Conservation (phyloP, 1,140 invertebrate species). For the Lanistes nyassanus region DNA sequence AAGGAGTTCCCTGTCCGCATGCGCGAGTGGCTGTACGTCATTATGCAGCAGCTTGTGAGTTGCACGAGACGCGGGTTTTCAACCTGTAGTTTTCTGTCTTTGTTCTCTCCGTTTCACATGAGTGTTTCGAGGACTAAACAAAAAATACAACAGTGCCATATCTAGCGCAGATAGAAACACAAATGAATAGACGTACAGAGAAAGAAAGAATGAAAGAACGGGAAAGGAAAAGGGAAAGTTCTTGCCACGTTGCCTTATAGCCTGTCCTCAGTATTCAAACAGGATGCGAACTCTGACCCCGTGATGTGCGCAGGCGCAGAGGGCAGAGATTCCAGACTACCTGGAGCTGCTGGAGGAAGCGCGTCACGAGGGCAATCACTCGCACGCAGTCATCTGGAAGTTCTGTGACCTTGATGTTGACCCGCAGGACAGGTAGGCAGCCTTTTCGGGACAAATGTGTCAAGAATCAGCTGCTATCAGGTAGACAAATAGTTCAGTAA, state of each 20-base stretch:
- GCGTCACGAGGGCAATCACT: constrained; percentile 42
- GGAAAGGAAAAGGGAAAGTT: too few relatives aligned
- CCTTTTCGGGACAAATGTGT: too few relatives aligned
- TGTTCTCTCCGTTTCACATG: not conserved
- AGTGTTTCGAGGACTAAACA: too few relatives aligned
- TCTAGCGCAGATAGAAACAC: too few relatives aligned
- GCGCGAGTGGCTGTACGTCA: constrained; percentile 51
- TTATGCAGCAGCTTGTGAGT: constrained; percentile 58
- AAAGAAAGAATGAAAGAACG: too few relatives aligned
- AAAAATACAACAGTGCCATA: too few relatives aligned
- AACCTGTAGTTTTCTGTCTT: not conserved
- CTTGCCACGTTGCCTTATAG: too few relatives aligned
- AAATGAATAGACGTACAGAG: too few relatives aligned
- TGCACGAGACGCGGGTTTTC: not conserved
- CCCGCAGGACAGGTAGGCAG: constrained; percentile 57
- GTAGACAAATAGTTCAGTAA: too few relatives aligned
- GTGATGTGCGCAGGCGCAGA: constrained; percentile 27
- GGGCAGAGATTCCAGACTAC: constrained; percentile 47
- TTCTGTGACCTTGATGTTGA: constrained; percentile 59
- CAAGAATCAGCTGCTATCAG: too few relatives aligned
- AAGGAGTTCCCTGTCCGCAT: constrained; percentile 48
- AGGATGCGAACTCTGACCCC: too few relatives aligned
- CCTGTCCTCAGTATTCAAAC: too few relatives aligned
- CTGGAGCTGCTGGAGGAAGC: constrained; percentile 43
- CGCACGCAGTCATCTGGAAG: constrained; percentile 58